A percentile compares a stretch with the other conserved stretches of the same genome.
These are phyloP conservation scores for Athalia circularis DNA, from an alignment of 2,888 invertebrate genomes.

Conservation along the genomic window DNA sequence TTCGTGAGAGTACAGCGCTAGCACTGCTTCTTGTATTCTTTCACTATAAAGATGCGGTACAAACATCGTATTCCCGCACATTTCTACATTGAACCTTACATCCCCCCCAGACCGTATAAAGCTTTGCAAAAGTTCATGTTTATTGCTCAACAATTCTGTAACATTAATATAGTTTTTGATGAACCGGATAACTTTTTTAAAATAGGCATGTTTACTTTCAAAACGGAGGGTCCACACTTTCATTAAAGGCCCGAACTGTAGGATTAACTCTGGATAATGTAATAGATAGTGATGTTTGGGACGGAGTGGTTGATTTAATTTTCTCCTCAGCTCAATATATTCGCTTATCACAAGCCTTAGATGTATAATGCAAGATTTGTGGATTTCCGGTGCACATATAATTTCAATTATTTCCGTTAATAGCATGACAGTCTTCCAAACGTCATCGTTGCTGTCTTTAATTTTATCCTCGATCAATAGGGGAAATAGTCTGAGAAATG, in stretches of 20 bases:
- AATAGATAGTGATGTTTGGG: constrained; percentile 54
- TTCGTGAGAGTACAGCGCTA: neutral
- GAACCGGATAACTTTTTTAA: constrained; percentile 52
- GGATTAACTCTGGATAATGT: constrained; percentile 52
- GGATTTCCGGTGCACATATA: constrained; percentile 51
- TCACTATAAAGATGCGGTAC: neutral
- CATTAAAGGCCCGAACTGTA: constrained; percentile 52
- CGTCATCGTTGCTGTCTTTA: constrained; percentile 48
- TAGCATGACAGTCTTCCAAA: constrained; percentile 51
- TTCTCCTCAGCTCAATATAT: constrained; percentile 49
- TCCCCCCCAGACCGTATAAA: constrained; percentile 39
- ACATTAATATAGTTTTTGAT: constrained; percentile 56
- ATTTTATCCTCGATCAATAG: constrained; percentile 50
- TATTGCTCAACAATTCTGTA: constrained; percentile 45
- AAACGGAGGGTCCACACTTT: constrained; percentile 56
- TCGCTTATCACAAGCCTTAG: constrained; percentile 48
- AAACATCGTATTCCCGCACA: neutral
- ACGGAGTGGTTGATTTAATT: constrained; percentile 45
- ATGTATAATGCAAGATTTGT: constrained; percentile 51
- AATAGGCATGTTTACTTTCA: constrained; percentile 59
- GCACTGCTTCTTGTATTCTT: constrained; percentile 6
- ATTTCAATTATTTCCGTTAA: constrained; percentile 56
- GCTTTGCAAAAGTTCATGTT: constrained; percentile 48
- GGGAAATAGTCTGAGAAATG: constrained; percentile 51
- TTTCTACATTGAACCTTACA: neutral